These are phyloP conservation scores for Conger conger DNA, from an alignment of 2,113 vertebrate genomes.

Conservation along the genomic window DNA sequence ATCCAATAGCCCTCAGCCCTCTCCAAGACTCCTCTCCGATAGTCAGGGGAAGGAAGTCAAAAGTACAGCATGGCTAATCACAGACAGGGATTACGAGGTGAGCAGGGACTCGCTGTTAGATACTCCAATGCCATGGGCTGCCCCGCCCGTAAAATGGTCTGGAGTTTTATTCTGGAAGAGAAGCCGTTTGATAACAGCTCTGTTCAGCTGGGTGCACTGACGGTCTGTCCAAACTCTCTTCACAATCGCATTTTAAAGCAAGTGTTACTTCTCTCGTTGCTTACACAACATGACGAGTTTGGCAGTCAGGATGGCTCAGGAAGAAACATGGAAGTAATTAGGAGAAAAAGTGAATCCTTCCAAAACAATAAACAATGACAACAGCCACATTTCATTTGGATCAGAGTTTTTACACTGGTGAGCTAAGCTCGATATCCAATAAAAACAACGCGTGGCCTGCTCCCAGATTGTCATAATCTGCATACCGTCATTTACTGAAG, in stretches of 20 bases:
- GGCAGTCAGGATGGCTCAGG: neutral
- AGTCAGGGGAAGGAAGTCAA: too few species aligned
- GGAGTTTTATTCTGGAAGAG: neutral
- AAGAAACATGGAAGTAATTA: neutral
- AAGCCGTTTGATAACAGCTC: neutral
- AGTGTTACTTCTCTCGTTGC: neutral
- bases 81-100: neutral
- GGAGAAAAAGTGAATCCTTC: neutral
- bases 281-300: neutral
- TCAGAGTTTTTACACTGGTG: neutral
- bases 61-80: neutral
- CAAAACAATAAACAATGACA: neutral
- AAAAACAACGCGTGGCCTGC: neutral
- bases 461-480: neutral
- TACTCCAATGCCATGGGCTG: neutral
- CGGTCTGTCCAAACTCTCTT: neutral
- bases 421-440: neutral
- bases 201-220: neutral
- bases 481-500: neutral
- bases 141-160: neutral
- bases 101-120: neutral
- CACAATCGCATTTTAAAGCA: neutral
- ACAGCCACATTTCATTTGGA: neutral
- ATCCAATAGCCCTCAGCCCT: neutral
- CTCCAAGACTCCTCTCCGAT: neutral